phyloP scores from a whole-genome alignment of 1,140 invertebrate species.

The Tribolium castaneum region DNA sequence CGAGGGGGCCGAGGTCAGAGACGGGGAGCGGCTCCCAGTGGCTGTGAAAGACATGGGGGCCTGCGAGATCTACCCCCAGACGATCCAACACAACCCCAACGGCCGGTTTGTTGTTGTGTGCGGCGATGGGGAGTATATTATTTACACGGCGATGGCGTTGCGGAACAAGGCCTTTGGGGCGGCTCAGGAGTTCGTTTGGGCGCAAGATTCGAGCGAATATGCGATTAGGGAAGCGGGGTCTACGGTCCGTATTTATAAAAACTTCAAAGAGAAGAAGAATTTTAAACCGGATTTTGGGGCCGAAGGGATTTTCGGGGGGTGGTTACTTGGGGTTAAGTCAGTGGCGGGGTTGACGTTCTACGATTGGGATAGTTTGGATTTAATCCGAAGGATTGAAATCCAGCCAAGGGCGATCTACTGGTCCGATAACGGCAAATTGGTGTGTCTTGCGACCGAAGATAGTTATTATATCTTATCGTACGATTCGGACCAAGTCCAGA shows the following conservation, averaged over 20 bases:
- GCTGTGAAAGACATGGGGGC: conserved; percentile 99
- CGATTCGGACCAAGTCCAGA: conserved; percentile 79
- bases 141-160: conserved; percentile 99
- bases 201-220: conserved; percentile 95
- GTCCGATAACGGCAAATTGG: conserved; percentile 95
- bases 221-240: conserved; percentile 90
- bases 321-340: conserved; percentile 93
- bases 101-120: conserved; percentile 99
- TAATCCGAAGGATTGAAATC: conserved; percentile 96
- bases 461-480: conserved; percentile 96
- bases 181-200: conserved; percentile 99
- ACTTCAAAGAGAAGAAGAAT: conserved; percentile 96
- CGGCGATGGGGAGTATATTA: conserved; percentile 99
- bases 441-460: conserved; percentile 95
- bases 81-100: conserved; percentile 98
- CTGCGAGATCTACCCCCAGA: conserved; percentile 99
- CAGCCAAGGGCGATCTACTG: conserved; percentile 94
- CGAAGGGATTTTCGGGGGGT: conserved; percentile 97
- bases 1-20: conserved; percentile 83
- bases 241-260: conserved; percentile 95
- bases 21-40: conserved; percentile 92
- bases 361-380: conserved; percentile 95
- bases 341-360: conserved; percentile 93
- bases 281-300: conserved; percentile 97
- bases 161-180: conserved; percentile 99